Evolutionary conservation across 2,888 invertebrate species (phyloP).

Genomic region (Scaptomyza caliginosa): DNA sequence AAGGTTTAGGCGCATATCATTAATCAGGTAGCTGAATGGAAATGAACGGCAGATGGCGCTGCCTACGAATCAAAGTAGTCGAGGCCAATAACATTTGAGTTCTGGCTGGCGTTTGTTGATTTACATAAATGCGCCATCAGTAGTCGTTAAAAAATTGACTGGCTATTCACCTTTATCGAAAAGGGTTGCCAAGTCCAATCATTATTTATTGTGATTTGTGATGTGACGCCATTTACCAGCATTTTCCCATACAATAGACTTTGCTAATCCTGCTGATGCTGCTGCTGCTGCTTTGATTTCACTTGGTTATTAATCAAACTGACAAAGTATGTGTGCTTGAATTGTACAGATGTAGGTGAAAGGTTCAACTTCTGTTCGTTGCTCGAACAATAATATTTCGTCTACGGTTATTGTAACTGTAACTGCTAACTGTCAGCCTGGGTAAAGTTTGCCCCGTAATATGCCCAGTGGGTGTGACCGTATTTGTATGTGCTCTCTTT

Average conservation of each 20-base stretch:
- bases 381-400: constrained; percentile 35
- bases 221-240: constrained; percentile 69
- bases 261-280: neutral
- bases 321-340: constrained; percentile 63
- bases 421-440: constrained; percentile 38
- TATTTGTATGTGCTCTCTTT: neutral
- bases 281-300: constrained; percentile 3
- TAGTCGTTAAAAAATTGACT: constrained; percentile 48
- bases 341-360: constrained; percentile 44
- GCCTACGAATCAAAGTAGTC: neutral
- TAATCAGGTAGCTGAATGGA: constrained; percentile 53
- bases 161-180: constrained; percentile 28
- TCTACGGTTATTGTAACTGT: constrained; percentile 24
- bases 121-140: constrained; percentile 75
- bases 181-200: constrained; percentile 58
- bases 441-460: constrained; percentile 10
- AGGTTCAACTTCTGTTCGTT: neutral
- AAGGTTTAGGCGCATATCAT: constrained; percentile 52
- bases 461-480: constrained; percentile 1
- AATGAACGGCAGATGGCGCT: constrained; percentile 40
- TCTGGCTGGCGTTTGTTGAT: constrained; percentile 47
- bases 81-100: constrained; percentile 50
- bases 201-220: constrained; percentile 77
- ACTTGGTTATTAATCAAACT: constrained; percentile 69
- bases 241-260: neutral